Base-by-base conservation (phyloP, 2,888 invertebrate genomes). In the Nasonia oneida region DNA sequence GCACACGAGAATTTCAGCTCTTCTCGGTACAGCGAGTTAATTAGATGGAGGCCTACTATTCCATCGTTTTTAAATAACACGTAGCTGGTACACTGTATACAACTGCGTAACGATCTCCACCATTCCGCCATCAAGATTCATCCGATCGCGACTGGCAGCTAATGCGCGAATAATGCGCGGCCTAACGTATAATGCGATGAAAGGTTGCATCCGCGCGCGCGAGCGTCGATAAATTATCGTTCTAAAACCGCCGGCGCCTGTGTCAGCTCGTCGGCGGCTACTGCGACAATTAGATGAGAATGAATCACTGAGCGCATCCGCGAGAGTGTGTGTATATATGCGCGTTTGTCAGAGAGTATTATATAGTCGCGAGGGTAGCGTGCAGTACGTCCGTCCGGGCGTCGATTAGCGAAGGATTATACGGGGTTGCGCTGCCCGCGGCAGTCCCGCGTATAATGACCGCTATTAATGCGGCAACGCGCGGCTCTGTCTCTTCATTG, bases 371-470 rank as follows among this genome's bases (percentile, higher is more conserved):
- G 23, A n/a, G 57, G 57, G 15, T 15, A 57, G 37, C 37, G 29
- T 5, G 33, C 29, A n/a, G 29, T 15, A 80, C 80, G 86, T 87
- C 87, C 86, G 87, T 88, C 87, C 83, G 83, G 83, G 88, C 86
- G 89, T 89, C 90, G 90, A 90, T 91, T 91, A 90, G 88, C 87
- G 87, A 86, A 85, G 89, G 88, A 89, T 90, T 89, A 89, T 77
- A 77, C 70, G 29, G 53, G 37, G 33, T 15, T 6, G 23, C 37
- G 5, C 15, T n/a, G 71, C 4, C 18, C 42, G 18, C 42, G 14
- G n/a, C 3, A 6, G 50, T 85, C 82, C 86, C 84, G 84, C n/a
- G 57, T 18, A 53, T 86, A 84, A 88, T 88, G 89, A 86, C 86
- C 87, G 80, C 77, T 83, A 88, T 83, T 89, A 89, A 90, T 89